phyloP scores from a whole-genome alignment of 2,797 vertebrate species.

The Rhynchotus rufescens region DNA sequence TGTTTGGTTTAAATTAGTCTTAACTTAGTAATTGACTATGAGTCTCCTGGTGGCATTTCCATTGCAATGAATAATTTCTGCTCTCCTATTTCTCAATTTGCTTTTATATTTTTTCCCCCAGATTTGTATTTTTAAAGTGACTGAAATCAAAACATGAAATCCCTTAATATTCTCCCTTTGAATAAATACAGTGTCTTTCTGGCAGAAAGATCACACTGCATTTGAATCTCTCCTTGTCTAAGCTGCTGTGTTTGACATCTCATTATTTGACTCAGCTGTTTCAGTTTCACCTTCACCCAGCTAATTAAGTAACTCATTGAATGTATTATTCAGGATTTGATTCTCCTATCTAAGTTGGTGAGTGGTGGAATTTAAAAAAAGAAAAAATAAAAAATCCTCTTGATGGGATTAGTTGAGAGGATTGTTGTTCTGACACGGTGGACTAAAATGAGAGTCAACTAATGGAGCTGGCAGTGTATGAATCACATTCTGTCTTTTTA shows the following conservation, averaged over 20 bases:
- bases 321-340: constrained; percentile 76
- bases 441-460: background rate
- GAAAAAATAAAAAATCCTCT: background rate
- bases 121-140: constrained; percentile 37
- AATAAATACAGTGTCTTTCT: constrained; percentile 66
- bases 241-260: constrained; percentile 71
- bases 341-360: constrained; percentile 45
- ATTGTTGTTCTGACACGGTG: background rate
- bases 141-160: constrained; percentile 60
- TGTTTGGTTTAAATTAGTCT: background rate
- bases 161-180: constrained; percentile 60
- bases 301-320: constrained; percentile 81
- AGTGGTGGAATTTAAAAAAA: constrained; percentile 16
- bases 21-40: background rate
- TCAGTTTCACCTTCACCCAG: constrained; percentile 78
- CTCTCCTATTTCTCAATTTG: constrained; percentile 19
- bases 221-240: constrained; percentile 67
- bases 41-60: constrained; percentile 35
- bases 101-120: background rate
- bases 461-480: background rate
- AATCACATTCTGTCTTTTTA: background rate
- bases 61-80: constrained; percentile 46
- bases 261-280: constrained; percentile 78
- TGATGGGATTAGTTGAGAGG: constrained; percentile 39
- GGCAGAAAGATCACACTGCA: constrained; percentile 53